Evolutionary conservation across 2,113 vertebrate genomes (phyloP), one percentile per base, ranked within the genome.

Genomic region (Chloropsis cyanopogon): DNA sequence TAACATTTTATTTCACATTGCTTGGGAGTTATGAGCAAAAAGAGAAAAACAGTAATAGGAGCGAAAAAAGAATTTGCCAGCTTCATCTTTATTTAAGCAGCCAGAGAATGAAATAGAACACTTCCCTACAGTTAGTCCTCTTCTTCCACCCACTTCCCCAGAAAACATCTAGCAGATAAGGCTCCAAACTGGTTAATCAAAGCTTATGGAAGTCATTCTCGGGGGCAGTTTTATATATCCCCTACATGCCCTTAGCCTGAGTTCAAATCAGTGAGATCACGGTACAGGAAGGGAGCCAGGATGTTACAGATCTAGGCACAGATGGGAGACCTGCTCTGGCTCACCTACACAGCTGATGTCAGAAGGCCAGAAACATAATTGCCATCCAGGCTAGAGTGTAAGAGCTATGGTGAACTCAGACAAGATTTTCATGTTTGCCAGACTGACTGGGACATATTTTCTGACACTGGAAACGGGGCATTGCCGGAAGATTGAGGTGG

Each of bases 61-160:
- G 77, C 72, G 66, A 91, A 91, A 95, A 95, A 57, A 52, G 66
- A 90, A 85, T 95, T 94, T 91, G 57, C 59, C 84, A 90, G 82
- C 35, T 95, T 94, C 84, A 90, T 92, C 78, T 92, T 90, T 95
- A 92, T 91, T 91, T 94, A 91, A 94, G 70, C 66, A 95, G 42
- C 15, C 91, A 90, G 53, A 77, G 26, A 80, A 90, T 59, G 29
- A 94, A 95, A 85, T 31, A 90, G 82, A 91, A 91, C 57, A 69
- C 31, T 90, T 91, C 65, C 49, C 78, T 81, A 44, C 82, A 63
- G 56, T 61, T 80, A 88, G 53, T 87, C 53, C 46, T 93, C 88
- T 72, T 61, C 41, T 88, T 81, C 83, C 47, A 94, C n/a, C 41
- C 35, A 57, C 85, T 76, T 87, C 6, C 59, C 31, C 22, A 65